Base-by-base conservation (phyloP, 1,140 invertebrate genomes). In the Drosophila eugracilis region DNA sequence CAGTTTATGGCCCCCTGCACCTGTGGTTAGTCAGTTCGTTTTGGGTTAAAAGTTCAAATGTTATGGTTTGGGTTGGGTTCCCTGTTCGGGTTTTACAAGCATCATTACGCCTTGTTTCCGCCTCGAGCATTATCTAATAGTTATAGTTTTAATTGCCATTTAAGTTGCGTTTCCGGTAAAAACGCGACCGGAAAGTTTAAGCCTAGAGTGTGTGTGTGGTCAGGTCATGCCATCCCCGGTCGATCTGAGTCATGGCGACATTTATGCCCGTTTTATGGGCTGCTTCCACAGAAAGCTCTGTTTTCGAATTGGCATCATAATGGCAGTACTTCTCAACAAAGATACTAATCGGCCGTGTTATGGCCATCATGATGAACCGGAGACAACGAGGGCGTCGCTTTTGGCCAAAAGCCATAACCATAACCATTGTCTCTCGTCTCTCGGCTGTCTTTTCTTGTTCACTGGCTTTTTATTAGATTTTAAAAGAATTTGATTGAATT, bases 291-390 rank as follows among this genome's bases (percentile, higher is more conserved):
- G 78, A 86, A 86, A 86, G 83, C 74, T 65, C 60, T n/a, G n/a
- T n/a, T 86, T 45, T 81, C 66, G 73, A 88, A 86, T 85, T 86
- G 81, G 81, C 83, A 86, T 88, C 71, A 85, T 85, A 85, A 85
- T 86, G 69, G 81, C 77, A 86, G 77, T 75, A 75, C 81, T 86
- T 86, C 81, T 78, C 81, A 75, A 80, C 84, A 81, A 36, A 84
- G 81, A 86, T 86, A 86, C 83, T 75, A 81, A 86, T 88, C 81
- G 81, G 34, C 55, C 71, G 69, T 50, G 63, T 80, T 85, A 80
- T 86, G 80, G 80, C 36, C 79, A 66, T 71, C 67, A 53, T 15
- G 24, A 28, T 36, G 37, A 37, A 15, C 19, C 22, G 45, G 39
- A 7, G 21, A 19, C 12, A 45, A 14, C 57, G 78, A 74, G 78